Evolutionary conservation across 1,140 invertebrate genomes (phyloP), one percentile per base, ranked within the genome.

Genomic region (Antheraea mylitta): DNA sequence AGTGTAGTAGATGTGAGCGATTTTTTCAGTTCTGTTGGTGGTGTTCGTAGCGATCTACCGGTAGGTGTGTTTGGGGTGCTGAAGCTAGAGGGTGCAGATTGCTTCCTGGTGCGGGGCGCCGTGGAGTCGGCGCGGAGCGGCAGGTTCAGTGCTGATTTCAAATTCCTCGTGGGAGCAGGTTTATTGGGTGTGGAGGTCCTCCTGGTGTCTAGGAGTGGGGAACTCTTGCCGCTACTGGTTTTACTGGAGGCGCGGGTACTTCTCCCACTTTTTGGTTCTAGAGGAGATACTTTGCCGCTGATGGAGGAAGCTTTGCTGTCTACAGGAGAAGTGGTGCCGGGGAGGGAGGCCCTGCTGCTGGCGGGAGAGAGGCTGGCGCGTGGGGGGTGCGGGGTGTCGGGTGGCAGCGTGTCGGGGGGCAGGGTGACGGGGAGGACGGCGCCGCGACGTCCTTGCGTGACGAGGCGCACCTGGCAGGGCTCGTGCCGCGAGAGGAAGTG

Each of bases 401-500:
- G 83, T 64, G 82, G 82, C 72, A 80, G 92, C 79, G 58, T 19
- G n/a, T 61, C 63, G 82, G 83, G 74, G 81, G 92, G 79, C 82
- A 87, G 76, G 37, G 87, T 76, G 36, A 83, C 77, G 66, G 86
- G 83, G 73, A 88, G 83, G 67, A 85, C 77, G 73, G 72, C 75
- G 78, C 81, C 81, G 75, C 78, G 82, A 68, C 93, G 93, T 78
- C 79, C 88, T 73, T 75, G 84, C 91, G 92, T 95, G 81, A 94
- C 92, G 72, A 94, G 93, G 92, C 95, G 95, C 94, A 95, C 95
- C 94, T 96, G 95, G 93, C 97, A 98, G 58, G 97, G 97, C 87
- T 98, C 97, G 92, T 98, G 97, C 69, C 96, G 95, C 80, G 96
- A 94, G 81, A 98, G 93, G 91, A 98, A 99, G 92, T 98, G 97